A percentile compares a stretch with the other conserved stretches of the same genome.
phyloP scores from a whole-genome alignment of 2,113 vertebrate species.

The Lethenteron camtschaticum region DNA sequence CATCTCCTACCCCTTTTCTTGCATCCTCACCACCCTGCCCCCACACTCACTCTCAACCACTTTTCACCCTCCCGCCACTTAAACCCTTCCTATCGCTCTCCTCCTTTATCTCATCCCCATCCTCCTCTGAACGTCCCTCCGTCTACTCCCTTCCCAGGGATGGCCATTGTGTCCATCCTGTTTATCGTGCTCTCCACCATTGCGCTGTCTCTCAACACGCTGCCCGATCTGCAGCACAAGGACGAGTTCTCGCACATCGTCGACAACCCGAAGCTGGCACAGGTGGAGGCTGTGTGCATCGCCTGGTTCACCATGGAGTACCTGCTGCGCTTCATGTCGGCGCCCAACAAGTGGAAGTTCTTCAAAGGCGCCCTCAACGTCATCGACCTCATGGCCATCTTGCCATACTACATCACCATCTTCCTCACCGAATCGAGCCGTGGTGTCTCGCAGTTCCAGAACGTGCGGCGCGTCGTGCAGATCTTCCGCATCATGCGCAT shows the following conservation, averaged over 20 bases:
- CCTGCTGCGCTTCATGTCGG: conserved; percentile 1
- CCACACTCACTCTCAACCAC: too few species aligned
- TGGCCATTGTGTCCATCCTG: conserved; percentile 3
- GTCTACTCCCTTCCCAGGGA: background rate
- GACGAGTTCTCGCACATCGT: background rate
- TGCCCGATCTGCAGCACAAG: background rate
- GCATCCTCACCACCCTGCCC: too few species aligned
- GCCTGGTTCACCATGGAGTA: conserved; percentile 5
- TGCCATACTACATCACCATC: background rate
- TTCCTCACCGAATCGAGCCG: conserved; percentile 4
- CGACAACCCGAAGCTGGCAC: background rate
- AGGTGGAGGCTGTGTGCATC: conserved; percentile 4
- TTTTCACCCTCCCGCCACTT: too few species aligned
- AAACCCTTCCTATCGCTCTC: too few species aligned
- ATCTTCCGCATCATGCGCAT: conserved; percentile 5
- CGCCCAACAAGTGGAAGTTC: conserved; percentile 4
- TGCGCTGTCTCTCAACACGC: conserved; percentile 1
- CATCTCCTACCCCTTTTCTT: too few species aligned
- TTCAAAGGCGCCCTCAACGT: conserved; percentile 4
- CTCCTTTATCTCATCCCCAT: too few species aligned
- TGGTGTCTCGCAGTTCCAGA: background rate
- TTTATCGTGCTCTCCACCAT: background rate
- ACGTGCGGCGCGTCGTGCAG: conserved; percentile 1
- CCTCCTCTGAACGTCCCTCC: background rate
- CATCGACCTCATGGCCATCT: conserved; percentile 4